Evolutionary conservation across 2,888 invertebrate species (phyloP).

Genomic region (Oscheius sp.): DNA sequence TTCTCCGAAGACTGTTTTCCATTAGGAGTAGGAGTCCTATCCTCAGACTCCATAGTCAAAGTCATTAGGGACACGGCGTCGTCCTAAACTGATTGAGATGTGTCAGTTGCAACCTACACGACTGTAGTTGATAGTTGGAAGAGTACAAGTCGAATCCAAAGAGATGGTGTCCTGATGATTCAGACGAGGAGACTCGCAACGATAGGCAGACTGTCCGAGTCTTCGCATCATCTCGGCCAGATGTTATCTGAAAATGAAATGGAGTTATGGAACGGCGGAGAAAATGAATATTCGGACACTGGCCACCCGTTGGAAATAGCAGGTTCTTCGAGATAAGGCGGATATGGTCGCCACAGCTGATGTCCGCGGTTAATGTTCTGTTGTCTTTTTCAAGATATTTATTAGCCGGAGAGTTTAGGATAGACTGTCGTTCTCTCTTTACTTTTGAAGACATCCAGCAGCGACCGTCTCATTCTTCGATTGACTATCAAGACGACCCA

Average conservation of each 20-base stretch:
- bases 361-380: no score
- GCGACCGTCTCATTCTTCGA: not conserved
- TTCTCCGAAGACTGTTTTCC: not conserved
- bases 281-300: not conserved
- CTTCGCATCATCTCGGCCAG: conserved; percentile 25
- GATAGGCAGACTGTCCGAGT: conserved; percentile 30
- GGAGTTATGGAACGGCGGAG: not conserved
- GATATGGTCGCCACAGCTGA: conserved; percentile 4
- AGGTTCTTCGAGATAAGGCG: not conserved
- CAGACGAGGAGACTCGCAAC: conserved; percentile 22
- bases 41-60: conserved; percentile 12
- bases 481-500: conserved; percentile 18
- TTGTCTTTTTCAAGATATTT: no score
- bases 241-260: not conserved
- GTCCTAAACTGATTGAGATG: not conserved
- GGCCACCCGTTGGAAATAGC: not conserved
- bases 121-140: conserved; percentile 11
- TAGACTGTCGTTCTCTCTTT: not conserved
- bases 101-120: not conserved
- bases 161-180: conserved; percentile 15
- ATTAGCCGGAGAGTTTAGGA: no score
- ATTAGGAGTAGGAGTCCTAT: not conserved
- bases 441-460: not conserved
- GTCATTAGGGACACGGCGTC: conserved; percentile 17
- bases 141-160: conserved; percentile 19